Conservation (phyloP, 2,797 vertebrate species). For the Gymnodraco acuticeps region DNA sequence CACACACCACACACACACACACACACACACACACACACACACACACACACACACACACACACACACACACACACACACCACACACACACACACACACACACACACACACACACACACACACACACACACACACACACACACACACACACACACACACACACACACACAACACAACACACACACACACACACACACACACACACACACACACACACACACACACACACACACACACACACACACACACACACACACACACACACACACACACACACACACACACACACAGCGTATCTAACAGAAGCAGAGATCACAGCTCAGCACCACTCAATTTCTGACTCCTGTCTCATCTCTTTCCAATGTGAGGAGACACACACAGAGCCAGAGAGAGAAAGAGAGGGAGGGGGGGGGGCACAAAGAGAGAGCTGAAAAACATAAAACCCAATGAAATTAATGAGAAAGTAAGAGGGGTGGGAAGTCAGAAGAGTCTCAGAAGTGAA, state of each 20-base stretch:
- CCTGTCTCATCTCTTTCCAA: conserved; percentile 42
- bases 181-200: background rate
- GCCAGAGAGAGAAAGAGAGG: background rate
- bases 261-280: background rate
- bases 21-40: conserved; percentile 7
- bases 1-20: background rate
- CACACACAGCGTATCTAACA: conserved; percentile 13
- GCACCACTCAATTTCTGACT: conserved; percentile 22
- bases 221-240: too few species aligned
- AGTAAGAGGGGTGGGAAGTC: background rate
- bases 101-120: background rate
- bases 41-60: conserved; percentile 3
- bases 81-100: background rate
- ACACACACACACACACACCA: conserved; percentile 8
- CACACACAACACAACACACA: background rate
- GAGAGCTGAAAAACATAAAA: conserved; percentile 6
- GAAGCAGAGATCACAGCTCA: conserved; percentile 31
- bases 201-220: background rate
- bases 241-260: conserved; percentile 1
- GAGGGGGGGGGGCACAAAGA: background rate
- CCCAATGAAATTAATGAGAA: background rate
- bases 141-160: background rate
- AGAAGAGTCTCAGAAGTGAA: background rate
- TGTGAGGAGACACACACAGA: background rate
- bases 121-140: background rate